Base-by-base conservation (phyloP, 2,797 vertebrate species). In the Benthosema pterotum region DNA sequence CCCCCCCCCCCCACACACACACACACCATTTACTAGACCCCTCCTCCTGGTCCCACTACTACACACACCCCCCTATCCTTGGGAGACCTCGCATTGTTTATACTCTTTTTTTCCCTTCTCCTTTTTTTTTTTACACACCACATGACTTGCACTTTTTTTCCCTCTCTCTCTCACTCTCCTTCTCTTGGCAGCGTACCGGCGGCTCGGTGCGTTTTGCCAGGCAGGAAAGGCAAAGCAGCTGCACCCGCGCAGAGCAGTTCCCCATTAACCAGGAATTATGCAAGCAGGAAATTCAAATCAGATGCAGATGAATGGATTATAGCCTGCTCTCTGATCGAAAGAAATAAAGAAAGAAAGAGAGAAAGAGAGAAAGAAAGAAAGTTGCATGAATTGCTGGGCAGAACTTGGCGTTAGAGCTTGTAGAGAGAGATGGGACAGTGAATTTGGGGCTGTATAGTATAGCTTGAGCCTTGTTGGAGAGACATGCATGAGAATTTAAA, bases 261-360 rank as follows among this genome's bases (percentile, higher is more conserved):
- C 48, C 77, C 78, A 88, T 89, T 87, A 87, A 86, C 85, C 57
- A 61, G 59, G 66, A 83, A 83, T 88, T 86, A 89, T 87, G 87
- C 88, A 87, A 88, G 83, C 87, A 90, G 89, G 85, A 87, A 85
- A 89, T 90, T 90, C 83, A 88, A 78, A 86, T 89, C 71, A 88
- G 85, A 87, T 88, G 87, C 86, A 90, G 87, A 90, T 86, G 77
- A 88, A 81, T 17, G 65, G 59, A 83, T 59, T 81, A n/a, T n/a
- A 83, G 77, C 72, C 80, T 18, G 67, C 63, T n/a, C 71, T 72
- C 73, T 53, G 68, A 72, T 67, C 68, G 65, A 77, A 79, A 69
- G 49, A 77, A 73, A 22, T 12, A 22, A 13, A 22, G 12, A 25
- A 52, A 25, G 6, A 6, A 13, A 12, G 14, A 25, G 2, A 11